Evolutionary conservation across 2,113 vertebrate species (phyloP), one percentile per base, ranked within the genome.

Genomic region (Rallus limicola): DNA sequence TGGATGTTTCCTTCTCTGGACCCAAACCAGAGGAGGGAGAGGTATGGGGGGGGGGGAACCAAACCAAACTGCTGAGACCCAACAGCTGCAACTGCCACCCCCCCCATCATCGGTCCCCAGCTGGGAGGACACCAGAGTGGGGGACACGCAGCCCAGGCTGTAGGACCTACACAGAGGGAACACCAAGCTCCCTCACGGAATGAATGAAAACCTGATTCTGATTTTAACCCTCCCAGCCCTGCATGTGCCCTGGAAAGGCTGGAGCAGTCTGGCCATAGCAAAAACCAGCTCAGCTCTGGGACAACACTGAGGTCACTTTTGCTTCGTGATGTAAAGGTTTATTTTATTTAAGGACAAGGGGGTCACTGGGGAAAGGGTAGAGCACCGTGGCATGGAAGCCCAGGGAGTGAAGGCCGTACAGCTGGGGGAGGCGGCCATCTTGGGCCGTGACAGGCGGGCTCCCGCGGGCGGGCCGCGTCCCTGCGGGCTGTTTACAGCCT

Each of bases 71-170:
- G 36, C 18, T 50, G 55, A 33, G 24, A 1, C 8, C 59, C 65
- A 50, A 7, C 16, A 36, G 79, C 56, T 15, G 34, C 38, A 13
- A 64, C 20, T 88, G 71, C 55, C 8, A 1, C 4, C 8, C 34
- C 4, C 17, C 1, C 0, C 6, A 18, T 16, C 56, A 42, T 23
- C 1, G 0, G 3, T 24, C 13, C 46, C 9, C 2, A 2, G 34
- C 50, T 46, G 0, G 0, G 25, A 15, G 74, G 18, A 14, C 3
- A 1, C 55, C 0, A 1, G 38, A 28, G 31, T 31, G 42, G 59
- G 62, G 75, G 34, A 28, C 53, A 2, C 1, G 3, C 68, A 86
- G 63, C 68, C 65, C 42, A 2, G 6, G 0, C 48, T 9, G 46
- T 10, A 38, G 62, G 38, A 53, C 38, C 19, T 20, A 1, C 2